phyloP scores from a whole-genome alignment of 2,797 vertebrate genomes.

The Xerus rutilus region DNA sequence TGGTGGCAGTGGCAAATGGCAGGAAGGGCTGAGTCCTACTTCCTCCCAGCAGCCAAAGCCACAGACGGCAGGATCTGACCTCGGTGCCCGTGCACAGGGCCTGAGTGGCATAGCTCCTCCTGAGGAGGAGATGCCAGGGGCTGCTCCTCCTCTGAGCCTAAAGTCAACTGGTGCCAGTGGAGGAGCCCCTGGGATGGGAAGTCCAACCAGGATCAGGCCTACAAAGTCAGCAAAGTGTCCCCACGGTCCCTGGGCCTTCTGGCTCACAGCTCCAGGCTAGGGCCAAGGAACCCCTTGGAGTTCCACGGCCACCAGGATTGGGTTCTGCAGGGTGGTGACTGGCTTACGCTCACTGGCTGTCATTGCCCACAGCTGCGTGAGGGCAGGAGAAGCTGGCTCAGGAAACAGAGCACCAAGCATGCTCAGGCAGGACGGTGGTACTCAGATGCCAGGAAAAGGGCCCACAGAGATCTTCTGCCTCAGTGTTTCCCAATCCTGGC shows the following conservation, averaged over 20 bases:
- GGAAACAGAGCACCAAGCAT: too few species aligned
- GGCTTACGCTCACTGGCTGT: accelerated
- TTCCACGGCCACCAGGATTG: neutral
- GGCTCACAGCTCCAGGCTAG: neutral
- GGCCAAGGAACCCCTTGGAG: neutral
- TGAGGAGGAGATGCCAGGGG: neutral
- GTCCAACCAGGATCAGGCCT: neutral
- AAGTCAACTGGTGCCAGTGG: neutral
- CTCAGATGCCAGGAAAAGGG: neutral
- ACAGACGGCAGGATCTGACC: neutral
- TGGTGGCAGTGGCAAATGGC: accelerated
- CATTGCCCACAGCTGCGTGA: neutral
- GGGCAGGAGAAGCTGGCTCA: too few species aligned
- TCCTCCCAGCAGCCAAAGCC: neutral
- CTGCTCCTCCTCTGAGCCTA: neutral
- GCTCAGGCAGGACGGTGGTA: too few species aligned
- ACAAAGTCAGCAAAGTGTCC: neutral
- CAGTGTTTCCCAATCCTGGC: too few species aligned
- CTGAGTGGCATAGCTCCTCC: neutral
- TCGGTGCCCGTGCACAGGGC: too few species aligned
- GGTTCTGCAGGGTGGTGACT: too few species aligned
- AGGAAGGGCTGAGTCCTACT: neutral
- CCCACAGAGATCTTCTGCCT: neutral
- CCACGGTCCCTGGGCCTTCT: neutral
- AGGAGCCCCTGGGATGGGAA: neutral